Percentiles rank a stretch among this genome's conserved stretches.
These are phyloP conservation scores for Podiceps cristatus DNA, from an alignment of 2,113 vertebrate species.

Conservation along the genomic window DNA sequence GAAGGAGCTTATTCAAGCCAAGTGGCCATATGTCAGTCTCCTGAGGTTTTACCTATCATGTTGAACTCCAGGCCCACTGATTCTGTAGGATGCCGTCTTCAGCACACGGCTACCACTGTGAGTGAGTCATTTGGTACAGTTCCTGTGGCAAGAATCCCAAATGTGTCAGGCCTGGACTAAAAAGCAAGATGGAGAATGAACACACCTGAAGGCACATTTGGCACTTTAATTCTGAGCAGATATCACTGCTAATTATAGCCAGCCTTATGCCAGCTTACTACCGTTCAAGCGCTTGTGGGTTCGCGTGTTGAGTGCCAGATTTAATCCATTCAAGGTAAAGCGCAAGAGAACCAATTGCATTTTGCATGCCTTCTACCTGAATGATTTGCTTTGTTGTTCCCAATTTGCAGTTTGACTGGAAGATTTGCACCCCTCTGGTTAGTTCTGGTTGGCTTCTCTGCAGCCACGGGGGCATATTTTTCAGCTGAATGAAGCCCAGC, in stretches of 20 bases:
- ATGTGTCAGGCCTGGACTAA: slow-evolving; percentile 68
- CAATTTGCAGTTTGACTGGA: slow-evolving; percentile 67
- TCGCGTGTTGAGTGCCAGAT: slow-evolving; percentile 32
- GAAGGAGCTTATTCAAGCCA: background rate
- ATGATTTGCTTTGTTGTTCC: slow-evolving; percentile 67
- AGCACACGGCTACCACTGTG: slow-evolving; percentile 38
- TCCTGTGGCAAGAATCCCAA: slow-evolving; percentile 70
- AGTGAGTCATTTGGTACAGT: slow-evolving; percentile 68
- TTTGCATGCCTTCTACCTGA: slow-evolving; percentile 70
- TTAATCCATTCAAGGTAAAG: slow-evolving; percentile 67
- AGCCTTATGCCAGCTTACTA: slow-evolving; percentile 65
- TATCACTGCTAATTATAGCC: slow-evolving; percentile 69
- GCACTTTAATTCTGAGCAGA: slow-evolving; percentile 57
- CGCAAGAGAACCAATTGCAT: slow-evolving; percentile 39
- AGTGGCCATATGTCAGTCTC: slow-evolving; percentile 57
- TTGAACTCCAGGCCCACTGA: slow-evolving; percentile 45
- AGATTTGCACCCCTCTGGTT: slow-evolving; percentile 71
- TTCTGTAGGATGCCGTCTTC: slow-evolving; percentile 29
- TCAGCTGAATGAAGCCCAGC: slow-evolving; percentile 67
- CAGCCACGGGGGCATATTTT: slow-evolving; percentile 57
- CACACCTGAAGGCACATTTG: slow-evolving; percentile 72
- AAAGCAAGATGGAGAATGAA: slow-evolving; percentile 62
- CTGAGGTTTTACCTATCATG: slow-evolving; percentile 45
- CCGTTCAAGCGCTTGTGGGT: slow-evolving; percentile 44
- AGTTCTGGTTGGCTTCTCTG: slow-evolving; percentile 64